These are phyloP conservation scores for Calyptomena viridis DNA, from an alignment of 2,113 vertebrate genomes.

Conservation along the genomic window DNA sequence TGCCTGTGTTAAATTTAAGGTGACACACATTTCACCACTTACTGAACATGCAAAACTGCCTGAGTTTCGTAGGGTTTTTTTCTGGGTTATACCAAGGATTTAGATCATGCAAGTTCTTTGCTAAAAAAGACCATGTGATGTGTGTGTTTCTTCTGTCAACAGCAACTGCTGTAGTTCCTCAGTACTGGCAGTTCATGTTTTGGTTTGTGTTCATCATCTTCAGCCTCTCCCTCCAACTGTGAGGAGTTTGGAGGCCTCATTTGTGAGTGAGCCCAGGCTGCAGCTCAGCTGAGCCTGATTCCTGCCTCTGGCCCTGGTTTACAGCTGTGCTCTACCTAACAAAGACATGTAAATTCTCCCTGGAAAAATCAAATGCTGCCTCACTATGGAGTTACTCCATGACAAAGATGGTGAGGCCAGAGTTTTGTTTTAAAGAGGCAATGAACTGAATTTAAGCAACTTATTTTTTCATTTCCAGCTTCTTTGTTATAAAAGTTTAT, in stretches of 20 bases:
- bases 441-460: not conserved
- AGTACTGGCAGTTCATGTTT: not conserved
- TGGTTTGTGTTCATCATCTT: not conserved
- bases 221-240: not conserved
- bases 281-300: not conserved
- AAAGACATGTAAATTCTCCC: not conserved
- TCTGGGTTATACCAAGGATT: not conserved
- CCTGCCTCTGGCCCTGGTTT: not conserved
- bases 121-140: not conserved
- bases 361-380: not conserved
- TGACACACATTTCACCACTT: not conserved
- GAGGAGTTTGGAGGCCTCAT: not conserved
- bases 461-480: not conserved
- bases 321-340: not conserved
- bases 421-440: not conserved
- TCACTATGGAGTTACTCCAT: not conserved
- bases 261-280: not conserved
- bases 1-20: not conserved
- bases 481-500: not conserved
- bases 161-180: fast-evolving
- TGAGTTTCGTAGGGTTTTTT: not conserved
- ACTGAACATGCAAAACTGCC: fast-evolving
- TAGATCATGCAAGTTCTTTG: not conserved
- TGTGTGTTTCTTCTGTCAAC: not conserved
- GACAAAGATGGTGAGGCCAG: not conserved